A percentile compares a stretch with the other conserved stretches of the same genome.
Evolutionary conservation across 2,888 invertebrate species (phyloP).

Genomic region (Papilio elwesi): DNA sequence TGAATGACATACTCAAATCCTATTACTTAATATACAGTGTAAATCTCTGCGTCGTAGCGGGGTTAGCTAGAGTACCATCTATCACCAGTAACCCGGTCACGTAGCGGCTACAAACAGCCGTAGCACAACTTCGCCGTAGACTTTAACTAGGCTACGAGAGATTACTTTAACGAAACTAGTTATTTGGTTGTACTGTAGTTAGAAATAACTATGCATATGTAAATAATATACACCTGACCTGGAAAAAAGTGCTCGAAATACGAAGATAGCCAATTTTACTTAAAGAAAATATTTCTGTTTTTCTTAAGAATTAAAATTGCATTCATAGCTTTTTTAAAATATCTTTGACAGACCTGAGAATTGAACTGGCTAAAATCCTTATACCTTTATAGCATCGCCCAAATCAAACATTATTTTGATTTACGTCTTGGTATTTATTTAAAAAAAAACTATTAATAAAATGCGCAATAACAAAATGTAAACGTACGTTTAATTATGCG

Average conservation of each 20-base stretch:
- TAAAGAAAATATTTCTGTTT: no score
- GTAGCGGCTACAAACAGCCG: constrained; percentile 56
- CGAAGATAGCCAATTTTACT: no score
- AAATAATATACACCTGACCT: not conserved
- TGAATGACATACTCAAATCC: constrained; percentile 24
- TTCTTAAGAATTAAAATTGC: no score
- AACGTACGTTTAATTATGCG: not conserved
- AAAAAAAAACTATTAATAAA: no score
- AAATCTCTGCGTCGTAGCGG: constrained; percentile 35
- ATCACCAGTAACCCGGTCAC: constrained; percentile 69
- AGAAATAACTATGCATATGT: not conserved
- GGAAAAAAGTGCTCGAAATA: no score
- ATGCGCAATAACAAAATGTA: no score
- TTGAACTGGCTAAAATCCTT: no score
- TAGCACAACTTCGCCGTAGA: constrained; percentile 50
- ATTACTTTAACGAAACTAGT: constrained; percentile 36
- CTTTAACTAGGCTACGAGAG: constrained; percentile 58
- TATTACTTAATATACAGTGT: constrained; percentile 25
- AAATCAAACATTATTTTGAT: no score
- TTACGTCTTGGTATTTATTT: no score
- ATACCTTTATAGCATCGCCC: no score
- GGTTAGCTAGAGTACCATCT: constrained; percentile 50
- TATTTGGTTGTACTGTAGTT: constrained; percentile 24
- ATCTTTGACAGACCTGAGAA: no score
- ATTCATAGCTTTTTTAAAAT: no score